These are phyloP conservation scores for Branchinecta lynchi DNA, from an alignment of 1,140 invertebrate species.

Conservation along the genomic window DNA sequence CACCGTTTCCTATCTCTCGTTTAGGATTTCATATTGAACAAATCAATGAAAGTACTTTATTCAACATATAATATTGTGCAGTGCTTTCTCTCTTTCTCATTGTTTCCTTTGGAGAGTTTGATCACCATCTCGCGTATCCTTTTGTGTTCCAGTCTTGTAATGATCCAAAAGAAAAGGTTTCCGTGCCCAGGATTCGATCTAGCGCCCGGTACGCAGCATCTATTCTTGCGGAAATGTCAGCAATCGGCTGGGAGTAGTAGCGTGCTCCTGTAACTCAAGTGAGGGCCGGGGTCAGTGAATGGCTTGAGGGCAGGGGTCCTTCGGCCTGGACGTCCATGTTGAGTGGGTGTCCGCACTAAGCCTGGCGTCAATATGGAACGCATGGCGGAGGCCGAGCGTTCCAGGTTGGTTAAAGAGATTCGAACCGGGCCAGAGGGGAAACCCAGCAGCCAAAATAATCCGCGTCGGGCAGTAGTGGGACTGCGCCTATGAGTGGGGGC, in stretches of 20 bases:
- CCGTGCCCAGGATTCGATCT: too few species aligned
- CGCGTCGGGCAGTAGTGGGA: slow-evolving; percentile 93
- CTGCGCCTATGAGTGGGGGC: slow-evolving; percentile 82
- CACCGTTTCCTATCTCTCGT: too few species aligned
- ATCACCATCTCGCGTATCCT: too few species aligned
- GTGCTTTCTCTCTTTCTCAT: too few species aligned
- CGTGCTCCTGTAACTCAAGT: slow-evolving; percentile 82
- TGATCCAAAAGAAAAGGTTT: too few species aligned
- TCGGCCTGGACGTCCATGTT: slow-evolving; percentile 22
- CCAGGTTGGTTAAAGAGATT: slow-evolving; percentile 63
- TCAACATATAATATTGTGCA: too few species aligned
- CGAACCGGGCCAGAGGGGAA: slow-evolving; percentile 90
- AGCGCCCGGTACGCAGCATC: too few species aligned
- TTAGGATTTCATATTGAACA: too few species aligned
- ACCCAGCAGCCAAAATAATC: slow-evolving; percentile 92
- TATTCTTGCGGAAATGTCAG: too few species aligned
- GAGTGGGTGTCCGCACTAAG: slow-evolving; percentile 38
- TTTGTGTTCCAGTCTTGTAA: too few species aligned
- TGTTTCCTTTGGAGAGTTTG: too few species aligned
- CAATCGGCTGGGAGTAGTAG: slow-evolving; percentile 53
- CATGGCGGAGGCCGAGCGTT: slow-evolving; percentile 54
- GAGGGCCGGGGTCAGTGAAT: slow-evolving; percentile 69
- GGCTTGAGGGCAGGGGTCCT: slow-evolving; percentile 47
- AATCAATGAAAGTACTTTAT: too few species aligned
- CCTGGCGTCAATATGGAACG: slow-evolving; percentile 79